Base-by-base conservation (phyloP, 92 coral and sea anemone species). In the Plumapathes pennacea region DNA sequence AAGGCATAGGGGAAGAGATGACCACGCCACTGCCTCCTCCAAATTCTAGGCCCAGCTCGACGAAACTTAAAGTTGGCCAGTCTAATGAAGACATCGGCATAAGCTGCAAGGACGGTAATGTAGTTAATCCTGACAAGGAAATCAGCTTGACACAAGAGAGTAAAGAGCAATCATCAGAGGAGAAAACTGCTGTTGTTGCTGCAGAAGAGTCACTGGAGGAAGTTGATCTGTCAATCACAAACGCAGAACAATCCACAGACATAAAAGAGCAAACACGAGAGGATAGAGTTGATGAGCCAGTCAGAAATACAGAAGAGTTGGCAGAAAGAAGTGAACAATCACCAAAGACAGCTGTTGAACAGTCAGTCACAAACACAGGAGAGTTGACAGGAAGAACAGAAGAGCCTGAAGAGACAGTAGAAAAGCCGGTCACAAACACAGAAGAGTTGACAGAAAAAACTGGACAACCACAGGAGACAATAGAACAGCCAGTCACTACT, bases 21-120 rank as follows among this genome's bases (percentile, higher is more conserved):
- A 25, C 52, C 0, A 69, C 90, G 3, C 96, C 90, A 2, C 25
- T 78, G 6, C 96, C 96, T 1, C 86, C 96, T 32, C 96, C 96
- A 5, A 83, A 88, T 46, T 88, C 96, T 8, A 67, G 96, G 54
- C 90, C 96, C 46, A 50, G 47, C 32, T 71, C 95, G 1, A 15
- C 66, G 21, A 54, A 37, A 25, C 46, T 50, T 40, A 54, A 48
- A 17, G 27, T 32, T 25, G 53, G 72, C 53, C 50, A 52, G n/a
- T 45, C 47, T 61, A 10, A 55, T 45, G 47, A 46, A 45, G n/a
- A n/a, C n/a, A n/a, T n/a, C n/a, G n/a, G n/a, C n/a, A n/a, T n/a
- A n/a, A n/a, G n/a, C n/a, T n/a, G n/a, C n/a, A n/a, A n/a, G n/a
- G n/a, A n/a, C n/a, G n/a, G n/a, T n/a, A n/a, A n/a, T n/a, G n/a